Conservation (phyloP, 2,797 vertebrate species). For the Coreius guichenoti region DNA sequence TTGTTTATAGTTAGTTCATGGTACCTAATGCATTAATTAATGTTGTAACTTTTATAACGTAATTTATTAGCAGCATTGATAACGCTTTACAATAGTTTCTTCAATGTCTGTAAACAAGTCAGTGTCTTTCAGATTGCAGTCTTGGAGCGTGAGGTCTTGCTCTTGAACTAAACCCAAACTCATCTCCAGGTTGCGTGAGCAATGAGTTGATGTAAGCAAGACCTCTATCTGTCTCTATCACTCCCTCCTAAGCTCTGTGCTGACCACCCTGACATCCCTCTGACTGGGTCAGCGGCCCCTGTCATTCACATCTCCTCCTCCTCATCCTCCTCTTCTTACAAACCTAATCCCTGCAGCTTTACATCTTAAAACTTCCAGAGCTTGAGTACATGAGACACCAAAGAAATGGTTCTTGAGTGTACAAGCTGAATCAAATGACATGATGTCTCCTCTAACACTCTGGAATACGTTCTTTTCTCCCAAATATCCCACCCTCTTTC, state of each 20-base stretch:
- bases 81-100: neutral
- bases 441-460: slow-evolving; percentile 48
- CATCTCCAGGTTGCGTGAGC: slow-evolving; percentile 52
- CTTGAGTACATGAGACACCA: slow-evolving; percentile 16
- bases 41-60: neutral
- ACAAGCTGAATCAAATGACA: neutral
- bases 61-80: neutral
- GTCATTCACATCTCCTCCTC: slow-evolving; percentile 63
- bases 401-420: slow-evolving; percentile 27
- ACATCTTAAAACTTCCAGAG: slow-evolving; percentile 68
- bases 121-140: neutral
- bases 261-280: slow-evolving; percentile 57
- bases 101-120: neutral
- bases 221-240: slow-evolving; percentile 4
- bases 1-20: neutral
- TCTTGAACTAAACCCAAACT: slow-evolving; percentile 64
- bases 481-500: slow-evolving; percentile 16
- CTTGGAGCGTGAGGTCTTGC: neutral
- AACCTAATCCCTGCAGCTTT: slow-evolving; percentile 74
- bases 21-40: neutral
- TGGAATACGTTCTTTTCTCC: slow-evolving; percentile 1
- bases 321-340: slow-evolving; percentile 65
- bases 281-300: slow-evolving; percentile 48
- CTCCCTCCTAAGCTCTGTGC: slow-evolving; percentile 55
- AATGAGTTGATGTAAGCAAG: slow-evolving; percentile 21